Evolutionary conservation across 2,797 vertebrate genomes (phyloP).

Genomic region (Gobio occitaniae): DNA sequence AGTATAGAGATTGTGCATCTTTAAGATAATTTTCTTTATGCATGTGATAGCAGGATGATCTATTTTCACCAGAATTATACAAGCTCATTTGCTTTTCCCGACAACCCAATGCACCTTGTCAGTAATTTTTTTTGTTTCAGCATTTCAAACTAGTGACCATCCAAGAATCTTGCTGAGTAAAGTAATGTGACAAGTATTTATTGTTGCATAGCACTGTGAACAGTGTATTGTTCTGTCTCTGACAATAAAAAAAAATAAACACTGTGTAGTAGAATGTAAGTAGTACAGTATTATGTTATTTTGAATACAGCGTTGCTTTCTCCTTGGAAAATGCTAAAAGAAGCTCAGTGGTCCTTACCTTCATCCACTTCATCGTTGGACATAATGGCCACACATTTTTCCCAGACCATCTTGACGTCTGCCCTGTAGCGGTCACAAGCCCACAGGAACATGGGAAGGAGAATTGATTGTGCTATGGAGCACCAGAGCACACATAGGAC

Average conservation of each 20-base stretch:
- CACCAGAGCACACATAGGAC: slow-evolving; percentile 92
- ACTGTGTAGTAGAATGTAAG: not conserved
- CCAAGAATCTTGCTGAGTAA: not conserved
- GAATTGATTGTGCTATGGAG: slow-evolving; percentile 90
- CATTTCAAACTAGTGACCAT: not conserved
- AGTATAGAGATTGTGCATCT: not conserved
- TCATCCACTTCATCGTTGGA: slow-evolving; percentile 88
- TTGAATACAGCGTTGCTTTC: not conserved
- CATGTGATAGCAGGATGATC: not conserved
- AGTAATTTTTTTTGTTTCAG: not conserved
- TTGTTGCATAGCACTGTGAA: not conserved
- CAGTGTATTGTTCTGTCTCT: not conserved
- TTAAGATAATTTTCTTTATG: not conserved
- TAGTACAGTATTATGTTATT: slow-evolving; percentile 7
- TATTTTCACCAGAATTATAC: not conserved
- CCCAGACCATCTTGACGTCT: slow-evolving; percentile 88
- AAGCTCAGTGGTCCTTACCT: slow-evolving; percentile 76
- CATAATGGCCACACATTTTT: slow-evolving; percentile 91
- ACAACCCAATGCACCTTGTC: not conserved
- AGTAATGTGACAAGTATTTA: not conserved
- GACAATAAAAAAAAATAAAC: not conserved
- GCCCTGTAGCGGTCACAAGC: slow-evolving; percentile 93
- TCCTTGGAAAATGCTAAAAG: slow-evolving; percentile 45
- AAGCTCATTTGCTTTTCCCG: not conserved
- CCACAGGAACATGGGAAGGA: slow-evolving; percentile 91